These are phyloP conservation scores for Cryptus armator DNA, from an alignment of 2,888 invertebrate species.

Conservation along the genomic window DNA sequence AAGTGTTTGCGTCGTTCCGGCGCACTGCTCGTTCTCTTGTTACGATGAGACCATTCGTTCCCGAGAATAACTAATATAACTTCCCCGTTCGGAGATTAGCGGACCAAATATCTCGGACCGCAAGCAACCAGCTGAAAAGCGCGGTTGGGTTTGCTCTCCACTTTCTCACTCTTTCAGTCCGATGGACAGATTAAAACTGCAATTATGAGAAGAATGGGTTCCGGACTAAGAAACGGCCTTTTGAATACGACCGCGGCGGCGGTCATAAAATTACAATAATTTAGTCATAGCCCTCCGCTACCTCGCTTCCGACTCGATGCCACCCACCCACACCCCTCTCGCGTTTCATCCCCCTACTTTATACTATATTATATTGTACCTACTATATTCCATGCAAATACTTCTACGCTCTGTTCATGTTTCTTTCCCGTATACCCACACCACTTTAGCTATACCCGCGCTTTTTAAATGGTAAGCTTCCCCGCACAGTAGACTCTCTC, in stretches of 20 bases:
- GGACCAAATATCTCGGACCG: constrained; percentile 46
- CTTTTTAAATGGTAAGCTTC: constrained; percentile 1
- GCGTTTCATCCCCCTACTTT: constrained; percentile 26
- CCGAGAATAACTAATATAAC: constrained; percentile 36
- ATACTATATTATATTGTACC: constrained; percentile 10
- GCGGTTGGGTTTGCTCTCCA: constrained; percentile 37
- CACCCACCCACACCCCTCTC: constrained; percentile 24
- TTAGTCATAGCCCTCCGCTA: constrained; percentile 70
- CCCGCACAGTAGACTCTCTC: constrained; percentile 6
- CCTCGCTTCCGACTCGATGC: constrained; percentile 43
- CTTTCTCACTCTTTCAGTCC: constrained; percentile 72
- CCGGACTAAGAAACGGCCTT: constrained; percentile 74
- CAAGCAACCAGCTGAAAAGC: constrained; percentile 37
- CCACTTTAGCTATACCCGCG: neutral
- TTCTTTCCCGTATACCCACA: neutral
- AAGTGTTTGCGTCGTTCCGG: constrained; percentile 56
- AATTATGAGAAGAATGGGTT: constrained; percentile 79
- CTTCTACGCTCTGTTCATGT: neutral
- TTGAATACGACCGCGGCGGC: constrained; percentile 72
- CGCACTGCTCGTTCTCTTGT: constrained; percentile 57
- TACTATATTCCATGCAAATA: constrained; percentile 22
- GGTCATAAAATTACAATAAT: constrained; percentile 79
- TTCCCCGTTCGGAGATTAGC: constrained; percentile 46
- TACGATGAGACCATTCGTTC: constrained; percentile 21
- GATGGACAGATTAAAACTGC: constrained; percentile 80